Percentiles rank a stretch among this genome's conserved stretches.
These are phyloP conservation scores for Mungos mungo DNA, from an alignment of 2,113 vertebrate species.

Conservation along the genomic window DNA sequence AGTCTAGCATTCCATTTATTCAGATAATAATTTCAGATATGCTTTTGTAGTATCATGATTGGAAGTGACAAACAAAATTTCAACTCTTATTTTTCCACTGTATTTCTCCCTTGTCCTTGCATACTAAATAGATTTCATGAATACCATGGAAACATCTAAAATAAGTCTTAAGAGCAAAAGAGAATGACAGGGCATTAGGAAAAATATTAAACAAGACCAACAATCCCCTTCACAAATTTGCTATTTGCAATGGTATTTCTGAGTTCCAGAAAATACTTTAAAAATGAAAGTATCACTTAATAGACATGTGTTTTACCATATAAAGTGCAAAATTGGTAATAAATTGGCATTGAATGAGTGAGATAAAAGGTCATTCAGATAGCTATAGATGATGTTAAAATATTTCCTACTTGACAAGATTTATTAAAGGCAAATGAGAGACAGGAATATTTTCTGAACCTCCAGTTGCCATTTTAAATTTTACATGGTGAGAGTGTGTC, in stretches of 20 bases:
- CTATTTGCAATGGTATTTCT: not conserved
- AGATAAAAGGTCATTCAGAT: not conserved
- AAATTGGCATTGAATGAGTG: not conserved
- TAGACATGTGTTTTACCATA: not conserved
- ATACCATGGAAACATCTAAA: not conserved
- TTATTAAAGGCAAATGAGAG: constrained; percentile 33
- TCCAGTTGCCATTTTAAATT: constrained; percentile 45
- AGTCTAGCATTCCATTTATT: not conserved
- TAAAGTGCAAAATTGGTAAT: constrained; percentile 32
- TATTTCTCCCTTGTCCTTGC: not conserved
- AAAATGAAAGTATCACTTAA: not conserved
- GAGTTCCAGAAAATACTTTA: constrained; percentile 36
- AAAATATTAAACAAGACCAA: constrained; percentile 30
- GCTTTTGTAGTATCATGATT: not conserved
- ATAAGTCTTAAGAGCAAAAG: not conserved
- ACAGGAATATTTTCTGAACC: not conserved
- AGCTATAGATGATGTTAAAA: not conserved
- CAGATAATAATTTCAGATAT: not conserved
- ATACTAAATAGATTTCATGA: not conserved
- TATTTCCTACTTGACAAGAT: constrained; percentile 26
- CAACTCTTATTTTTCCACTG: not conserved
- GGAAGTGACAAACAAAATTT: constrained; percentile 14
- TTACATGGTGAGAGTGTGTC: constrained; percentile 16
- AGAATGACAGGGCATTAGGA: not conserved
- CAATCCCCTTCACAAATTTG: not conserved